Percentiles rank a stretch among this genome's conserved stretches.
phyloP scores from a whole-genome alignment of 2,797 vertebrate species.

The Buceros bicornis region DNA sequence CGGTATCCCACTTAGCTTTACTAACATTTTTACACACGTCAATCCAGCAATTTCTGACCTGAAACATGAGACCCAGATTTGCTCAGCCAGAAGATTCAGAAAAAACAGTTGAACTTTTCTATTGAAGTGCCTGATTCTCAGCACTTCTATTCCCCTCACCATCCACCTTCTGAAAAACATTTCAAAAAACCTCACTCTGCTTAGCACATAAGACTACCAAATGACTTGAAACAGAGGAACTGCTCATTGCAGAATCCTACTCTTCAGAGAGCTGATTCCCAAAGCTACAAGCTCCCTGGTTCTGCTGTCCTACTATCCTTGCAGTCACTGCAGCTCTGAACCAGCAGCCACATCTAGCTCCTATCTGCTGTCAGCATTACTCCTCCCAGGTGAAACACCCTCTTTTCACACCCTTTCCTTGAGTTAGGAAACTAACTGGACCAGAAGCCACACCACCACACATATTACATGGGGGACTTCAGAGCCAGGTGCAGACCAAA shows the following conservation, averaged over 20 bases:
- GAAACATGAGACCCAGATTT: not conserved
- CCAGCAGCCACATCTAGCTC: not conserved
- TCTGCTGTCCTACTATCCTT: not conserved
- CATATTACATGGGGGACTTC: not conserved
- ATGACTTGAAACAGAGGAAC: not conserved
- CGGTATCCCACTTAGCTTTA: fast-evolving
- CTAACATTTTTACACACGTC: not conserved
- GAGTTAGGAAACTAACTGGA: not conserved
- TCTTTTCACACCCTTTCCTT: not conserved
- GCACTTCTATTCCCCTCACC: not conserved
- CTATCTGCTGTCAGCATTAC: not conserved
- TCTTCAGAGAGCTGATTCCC: not conserved
- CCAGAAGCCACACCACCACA: not conserved
- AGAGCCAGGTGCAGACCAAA: not conserved
- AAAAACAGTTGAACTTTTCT: not conserved
- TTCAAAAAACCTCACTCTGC: not conserved
- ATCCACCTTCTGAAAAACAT: not conserved
- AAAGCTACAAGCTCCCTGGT: not conserved
- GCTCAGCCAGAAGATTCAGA: not conserved
- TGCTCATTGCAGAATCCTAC: not conserved
- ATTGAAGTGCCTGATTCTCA: not conserved
- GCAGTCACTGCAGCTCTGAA: not conserved
- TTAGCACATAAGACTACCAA: not conserved
- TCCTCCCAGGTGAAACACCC: not conserved
- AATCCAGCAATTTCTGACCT: not conserved